Evolutionary conservation across 2,888 invertebrate species (phyloP).

Genomic region (Noctua pronuba): DNA sequence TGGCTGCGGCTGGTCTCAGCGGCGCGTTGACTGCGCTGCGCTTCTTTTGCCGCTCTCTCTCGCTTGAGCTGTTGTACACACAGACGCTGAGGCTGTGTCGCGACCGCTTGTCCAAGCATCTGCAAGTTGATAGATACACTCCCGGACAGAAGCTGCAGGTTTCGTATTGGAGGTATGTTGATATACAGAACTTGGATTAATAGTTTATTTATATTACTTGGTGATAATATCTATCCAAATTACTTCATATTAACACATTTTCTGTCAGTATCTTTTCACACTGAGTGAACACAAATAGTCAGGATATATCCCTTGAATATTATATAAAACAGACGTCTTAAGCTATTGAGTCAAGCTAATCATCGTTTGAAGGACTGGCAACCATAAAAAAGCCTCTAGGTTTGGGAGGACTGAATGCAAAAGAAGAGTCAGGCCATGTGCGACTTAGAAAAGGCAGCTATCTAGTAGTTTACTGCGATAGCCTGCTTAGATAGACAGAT

Average conservation of each 20-base stretch:
- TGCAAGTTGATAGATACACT: slow-evolving; percentile 97
- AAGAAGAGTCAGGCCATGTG: neutral
- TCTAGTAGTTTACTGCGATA: neutral
- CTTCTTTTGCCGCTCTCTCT: slow-evolving; percentile 98
- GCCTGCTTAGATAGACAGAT: neutral
- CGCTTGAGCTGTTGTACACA: slow-evolving; percentile 96
- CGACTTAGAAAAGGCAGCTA: neutral
- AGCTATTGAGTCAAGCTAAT: too few relatives aligned
- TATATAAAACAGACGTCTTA: neutral
- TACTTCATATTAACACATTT: neutral
- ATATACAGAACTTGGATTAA: neutral
- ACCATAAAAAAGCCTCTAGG: neutral
- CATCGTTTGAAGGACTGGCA: neutral
- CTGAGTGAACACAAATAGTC: neutral
- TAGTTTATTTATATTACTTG: neutral
- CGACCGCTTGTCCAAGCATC: slow-evolving; percentile 96
- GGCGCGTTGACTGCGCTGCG: slow-evolving; percentile 92
- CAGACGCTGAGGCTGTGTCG: slow-evolving; percentile 96
- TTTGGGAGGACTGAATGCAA: neutral
- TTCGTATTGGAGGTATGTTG: slow-evolving; percentile 97
- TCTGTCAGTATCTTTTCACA: neutral
- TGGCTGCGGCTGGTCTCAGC: slow-evolving; percentile 95
- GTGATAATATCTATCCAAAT: neutral
- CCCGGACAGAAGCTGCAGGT: slow-evolving; percentile 97
- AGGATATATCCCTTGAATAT: neutral